Evolutionary conservation across 2,888 invertebrate species (phyloP).

Genomic region (Camponotus fellah): DNA sequence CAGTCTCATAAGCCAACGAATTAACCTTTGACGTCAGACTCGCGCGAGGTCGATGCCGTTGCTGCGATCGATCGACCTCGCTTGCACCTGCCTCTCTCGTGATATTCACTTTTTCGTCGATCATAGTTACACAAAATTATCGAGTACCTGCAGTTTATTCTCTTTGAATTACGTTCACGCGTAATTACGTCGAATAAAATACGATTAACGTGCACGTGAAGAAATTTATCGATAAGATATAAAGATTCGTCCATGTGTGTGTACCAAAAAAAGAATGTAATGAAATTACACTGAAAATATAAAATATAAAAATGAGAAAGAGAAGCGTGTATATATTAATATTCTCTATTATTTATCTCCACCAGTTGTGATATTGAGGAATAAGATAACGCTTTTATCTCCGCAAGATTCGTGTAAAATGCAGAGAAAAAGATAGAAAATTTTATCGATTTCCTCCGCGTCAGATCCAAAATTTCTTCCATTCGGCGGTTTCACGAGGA

Average conservation of each 20-base stretch:
- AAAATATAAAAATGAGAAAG: background rate
- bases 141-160: background rate
- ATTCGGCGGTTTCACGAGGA: background rate
- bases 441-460: background rate
- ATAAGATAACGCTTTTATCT: background rate
- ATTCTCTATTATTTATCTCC: background rate
- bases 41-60: conserved; percentile 14
- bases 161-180: conserved; percentile 14
- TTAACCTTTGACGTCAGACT: conserved; percentile 38
- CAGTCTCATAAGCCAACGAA: conserved; percentile 20
- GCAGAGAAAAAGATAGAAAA: background rate
- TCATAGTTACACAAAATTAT: conserved; percentile 32
- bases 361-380: background rate
- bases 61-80: conserved; percentile 22
- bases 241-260: background rate
- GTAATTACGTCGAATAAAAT: conserved; percentile 35
- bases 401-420: background rate
- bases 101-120: conserved; percentile 19
- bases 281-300: conserved; percentile 1
- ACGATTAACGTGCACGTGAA: conserved; percentile 37
- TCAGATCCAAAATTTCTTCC: conserved; percentile 13
- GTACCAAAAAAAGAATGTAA: background rate
- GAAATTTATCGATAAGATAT: background rate
- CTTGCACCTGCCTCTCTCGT: background rate
- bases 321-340: background rate